Evolutionary conservation across 2,888 invertebrate genomes (phyloP).

Genomic region (Cheilosia pagana): DNA sequence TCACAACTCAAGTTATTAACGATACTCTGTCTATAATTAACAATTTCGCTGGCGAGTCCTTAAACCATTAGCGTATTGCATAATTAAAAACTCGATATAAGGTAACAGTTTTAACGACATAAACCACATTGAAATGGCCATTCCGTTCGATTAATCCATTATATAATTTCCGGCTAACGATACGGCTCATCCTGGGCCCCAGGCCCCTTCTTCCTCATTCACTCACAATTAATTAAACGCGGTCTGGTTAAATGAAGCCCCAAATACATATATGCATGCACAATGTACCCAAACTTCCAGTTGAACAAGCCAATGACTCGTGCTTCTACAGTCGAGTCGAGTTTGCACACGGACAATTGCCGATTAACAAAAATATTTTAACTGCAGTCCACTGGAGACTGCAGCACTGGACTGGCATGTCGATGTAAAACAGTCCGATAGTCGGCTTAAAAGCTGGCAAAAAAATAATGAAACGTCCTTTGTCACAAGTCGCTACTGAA

Average conservation of each 20-base stretch:
- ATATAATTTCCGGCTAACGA: conserved; percentile 65
- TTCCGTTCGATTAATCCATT: conserved; percentile 73
- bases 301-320: conserved; percentile 70
- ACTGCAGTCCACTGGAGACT: conserved; percentile 17
- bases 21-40: conserved; percentile 60
- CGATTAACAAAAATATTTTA: conserved; percentile 58
- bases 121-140: conserved; percentile 69
- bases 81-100: conserved; percentile 58
- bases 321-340: not conserved
- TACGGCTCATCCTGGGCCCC: not conserved
- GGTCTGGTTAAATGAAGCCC: conserved; percentile 71
- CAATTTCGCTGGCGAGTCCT: conserved; percentile 47
- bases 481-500: conserved; percentile 42
- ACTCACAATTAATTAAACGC: conserved; percentile 71
- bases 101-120: conserved; percentile 57
- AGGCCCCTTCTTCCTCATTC: not conserved
- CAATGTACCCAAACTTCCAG: conserved; percentile 65
- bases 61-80: conserved; percentile 61
- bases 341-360: conserved; percentile 13
- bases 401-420: conserved; percentile 24
- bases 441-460: conserved; percentile 10
- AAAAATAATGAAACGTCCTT: not conserved
- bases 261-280: conserved; percentile 50
- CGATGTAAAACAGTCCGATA: conserved; percentile 53
- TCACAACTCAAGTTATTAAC: conserved; percentile 15